Base-by-base conservation (phyloP, 2,797 vertebrate species). In the Cossypha polioptera region DNA sequence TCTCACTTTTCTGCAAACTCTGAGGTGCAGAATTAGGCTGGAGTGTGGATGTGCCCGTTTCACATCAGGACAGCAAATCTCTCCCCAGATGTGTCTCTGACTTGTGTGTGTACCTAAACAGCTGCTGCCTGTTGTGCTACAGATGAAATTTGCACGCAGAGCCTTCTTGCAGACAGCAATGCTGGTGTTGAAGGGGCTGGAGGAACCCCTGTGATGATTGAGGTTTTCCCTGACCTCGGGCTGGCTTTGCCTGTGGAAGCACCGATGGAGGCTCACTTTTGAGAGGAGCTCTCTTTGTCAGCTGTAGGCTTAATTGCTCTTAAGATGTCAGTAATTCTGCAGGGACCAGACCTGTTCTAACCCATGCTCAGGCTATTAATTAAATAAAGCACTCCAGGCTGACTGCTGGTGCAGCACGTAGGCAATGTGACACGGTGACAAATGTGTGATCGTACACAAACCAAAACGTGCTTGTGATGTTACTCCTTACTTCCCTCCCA, bases 401-500 rank as follows among this genome's bases (percentile, higher is more conserved):
- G 57, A 14, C 31, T 33, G 13, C 10, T 79, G 53, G 35, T 53
- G 36, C 53, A 72, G 81, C 35, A 25, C 2, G 0, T 15, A 16
- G 29, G n/a, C 21, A 53, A 25, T 1, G 25, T n/a, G 82, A 54
- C 29, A 9, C 19, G 0, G 11, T 12, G 59, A 25, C 18, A 33
- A 2, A 2, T 1, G 42, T 7, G 16, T 9, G 45, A 16, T 10
- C 0, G 0, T 19, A 6, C 7, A 2, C 51, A 21, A 75, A 59
- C 22, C n/a, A 11, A 58, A 65, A 58, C 0, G 0, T 13, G 26
- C n/a, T 62, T 9, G 20, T 16, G 47, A 15, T 33, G 62, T 63
- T 66, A 10, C 21, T 81, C 55, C 45, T 48, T 26, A 4, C 13
- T 84, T 42, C 7, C 50, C 35, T 88, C 57, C 45, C 5, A 2